These are phyloP conservation scores for Gryllus bimaculatus DNA, from an alignment of 1,140 invertebrate genomes.

Conservation along the genomic window DNA sequence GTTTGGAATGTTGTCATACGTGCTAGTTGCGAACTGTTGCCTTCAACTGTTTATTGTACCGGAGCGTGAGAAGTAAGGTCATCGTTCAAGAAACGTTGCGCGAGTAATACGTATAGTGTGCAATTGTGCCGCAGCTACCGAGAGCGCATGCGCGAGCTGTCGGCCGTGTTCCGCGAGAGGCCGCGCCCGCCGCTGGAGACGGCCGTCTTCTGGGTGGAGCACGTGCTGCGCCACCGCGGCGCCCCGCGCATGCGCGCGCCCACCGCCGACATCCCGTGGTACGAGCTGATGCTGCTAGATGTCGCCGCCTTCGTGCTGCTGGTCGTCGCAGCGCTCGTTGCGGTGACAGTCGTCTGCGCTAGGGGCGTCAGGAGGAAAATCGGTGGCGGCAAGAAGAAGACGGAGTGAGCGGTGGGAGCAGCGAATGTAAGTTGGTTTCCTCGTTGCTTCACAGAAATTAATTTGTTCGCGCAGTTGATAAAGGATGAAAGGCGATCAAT, in stretches of 20 bases:
- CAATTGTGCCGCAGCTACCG: slow-evolving; percentile 13
- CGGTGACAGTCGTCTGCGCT: not conserved
- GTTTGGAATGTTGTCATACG: too few relatives aligned
- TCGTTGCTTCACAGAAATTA: too few relatives aligned
- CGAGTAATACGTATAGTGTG: too few relatives aligned
- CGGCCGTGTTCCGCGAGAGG: slow-evolving; percentile 21
- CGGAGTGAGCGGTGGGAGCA: not conserved
- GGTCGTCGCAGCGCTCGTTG: not conserved
- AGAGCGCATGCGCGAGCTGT: slow-evolving; percentile 21
- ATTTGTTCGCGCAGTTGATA: too few relatives aligned
- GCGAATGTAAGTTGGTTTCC: too few relatives aligned
- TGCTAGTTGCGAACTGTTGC: too few relatives aligned
- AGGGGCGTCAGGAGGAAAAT: not conserved
- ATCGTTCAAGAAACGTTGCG: too few relatives aligned
- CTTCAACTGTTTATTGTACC: too few relatives aligned
- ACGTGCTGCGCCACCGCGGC: slow-evolving; percentile 30
- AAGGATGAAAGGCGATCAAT: too few relatives aligned
- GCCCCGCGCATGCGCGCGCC: slow-evolving; percentile 35
- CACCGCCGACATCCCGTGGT: slow-evolving; percentile 35
- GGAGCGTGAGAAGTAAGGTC: too few relatives aligned
- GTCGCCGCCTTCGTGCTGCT: slow-evolving; percentile 27
- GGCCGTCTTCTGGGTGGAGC: slow-evolving; percentile 31
- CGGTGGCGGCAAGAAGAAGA: not conserved
- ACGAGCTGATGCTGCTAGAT: slow-evolving; percentile 36
- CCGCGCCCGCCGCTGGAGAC: slow-evolving; percentile 25